phyloP scores from a whole-genome alignment of 2,888 invertebrate genomes.

The Drosophila paramelanica region DNA sequence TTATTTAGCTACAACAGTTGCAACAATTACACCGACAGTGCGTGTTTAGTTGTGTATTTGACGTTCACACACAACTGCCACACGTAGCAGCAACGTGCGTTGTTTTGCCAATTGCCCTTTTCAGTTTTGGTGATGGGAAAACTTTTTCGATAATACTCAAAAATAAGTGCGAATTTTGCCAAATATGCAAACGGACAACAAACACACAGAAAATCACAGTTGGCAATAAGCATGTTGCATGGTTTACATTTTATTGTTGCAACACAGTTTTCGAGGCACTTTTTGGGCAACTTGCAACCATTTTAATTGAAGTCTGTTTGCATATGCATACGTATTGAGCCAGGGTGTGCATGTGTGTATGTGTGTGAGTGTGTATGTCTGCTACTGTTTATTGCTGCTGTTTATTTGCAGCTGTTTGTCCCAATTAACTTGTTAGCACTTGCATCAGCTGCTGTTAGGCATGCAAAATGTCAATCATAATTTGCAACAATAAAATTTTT shows the following conservation, averaged over 20 bases:
- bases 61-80: conserved; percentile 30
- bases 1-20: background rate
- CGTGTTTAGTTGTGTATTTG: conserved; percentile 13
- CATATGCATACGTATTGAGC: background rate
- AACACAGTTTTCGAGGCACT: conserved; percentile 35
- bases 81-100: conserved; percentile 67
- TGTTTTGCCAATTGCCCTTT: conserved; percentile 71
- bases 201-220: conserved; percentile 9
- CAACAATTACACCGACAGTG: conserved; percentile 7
- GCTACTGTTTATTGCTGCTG: conserved; percentile 19
- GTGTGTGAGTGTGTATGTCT: conserved; percentile 12
- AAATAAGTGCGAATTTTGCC: conserved; percentile 77
- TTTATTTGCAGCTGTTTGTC: conserved; percentile 16
- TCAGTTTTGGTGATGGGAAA: conserved; percentile 77
- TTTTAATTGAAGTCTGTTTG: conserved; percentile 2
- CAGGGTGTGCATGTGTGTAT: background rate
- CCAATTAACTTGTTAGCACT: conserved; percentile 22
- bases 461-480: background rate
- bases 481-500: background rate
- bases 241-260: conserved; percentile 64
- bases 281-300: conserved; percentile 1
- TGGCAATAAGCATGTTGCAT: conserved; percentile 29
- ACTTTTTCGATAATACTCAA: conserved; percentile 84
- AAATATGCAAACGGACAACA: conserved; percentile 60
- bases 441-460: background rate